A percentile compares a stretch with the other conserved stretches of the same genome.
Conservation (phyloP, 2,888 invertebrate species). For the Anthrax anthrax region DNA sequence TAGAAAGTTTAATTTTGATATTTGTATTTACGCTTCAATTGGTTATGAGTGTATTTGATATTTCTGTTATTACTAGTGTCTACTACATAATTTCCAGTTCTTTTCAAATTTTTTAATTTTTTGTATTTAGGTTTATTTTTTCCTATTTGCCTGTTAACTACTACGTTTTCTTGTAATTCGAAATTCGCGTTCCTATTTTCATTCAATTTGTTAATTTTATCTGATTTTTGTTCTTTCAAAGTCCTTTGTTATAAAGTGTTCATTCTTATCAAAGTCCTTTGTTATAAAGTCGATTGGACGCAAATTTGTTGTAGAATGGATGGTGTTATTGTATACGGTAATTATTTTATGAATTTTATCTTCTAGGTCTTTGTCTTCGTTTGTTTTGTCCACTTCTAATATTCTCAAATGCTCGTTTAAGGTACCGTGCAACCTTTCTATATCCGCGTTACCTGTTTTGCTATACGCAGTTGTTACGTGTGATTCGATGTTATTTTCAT, state of each 20-base stretch:
- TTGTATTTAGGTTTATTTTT: slow-evolving; percentile 3
- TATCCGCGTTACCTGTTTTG: too few species aligned
- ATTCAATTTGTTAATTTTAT: neutral
- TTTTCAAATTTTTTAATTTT: slow-evolving; percentile 1
- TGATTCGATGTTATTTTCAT: neutral
- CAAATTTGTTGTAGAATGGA: slow-evolving; percentile 1
- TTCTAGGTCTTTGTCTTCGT: neutral
- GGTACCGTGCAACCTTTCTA: too few species aligned
- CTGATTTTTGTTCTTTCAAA: neutral
- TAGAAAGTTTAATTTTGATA: neutral
- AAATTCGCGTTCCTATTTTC: neutral
- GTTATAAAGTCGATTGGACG: neutral
- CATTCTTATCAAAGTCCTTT: neutral
- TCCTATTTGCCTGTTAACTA: slow-evolving; percentile 1
- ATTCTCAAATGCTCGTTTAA: too few species aligned
- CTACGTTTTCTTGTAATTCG: neutral
- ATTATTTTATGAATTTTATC: neutral
- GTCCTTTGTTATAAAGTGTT: neutral
- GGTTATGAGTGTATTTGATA: neutral
- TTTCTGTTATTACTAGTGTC: neutral
- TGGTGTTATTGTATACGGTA: slow-evolving; percentile 1
- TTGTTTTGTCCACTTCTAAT: too few species aligned
- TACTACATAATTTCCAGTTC: slow-evolving; percentile 1
- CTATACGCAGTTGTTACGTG: too few species aligned
- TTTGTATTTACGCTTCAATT: neutral